Evolutionary conservation across 2,888 invertebrate genomes (phyloP), one percentile per base, ranked within the genome.

Genomic region (Drosophila bunnanda): DNA sequence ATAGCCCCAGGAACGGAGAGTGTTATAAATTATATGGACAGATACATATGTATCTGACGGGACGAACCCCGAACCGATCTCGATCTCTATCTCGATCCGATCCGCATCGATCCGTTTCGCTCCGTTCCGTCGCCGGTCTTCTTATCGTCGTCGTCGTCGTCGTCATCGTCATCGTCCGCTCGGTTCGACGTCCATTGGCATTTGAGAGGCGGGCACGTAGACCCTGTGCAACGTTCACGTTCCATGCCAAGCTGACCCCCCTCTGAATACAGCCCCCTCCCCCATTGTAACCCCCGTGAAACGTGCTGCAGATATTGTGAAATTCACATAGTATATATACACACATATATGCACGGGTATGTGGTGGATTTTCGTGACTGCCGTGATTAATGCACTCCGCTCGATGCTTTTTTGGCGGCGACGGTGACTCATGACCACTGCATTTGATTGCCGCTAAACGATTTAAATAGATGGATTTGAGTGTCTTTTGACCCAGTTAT

Each of bases 371-470:
- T 55, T 68, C 46, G 54, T 70, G 71, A 73, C 64, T 66, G 60
- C 50, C 48, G 73, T 85, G 85, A 81, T 81, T 85, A 81, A 82
- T 83, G 76, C 79, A 73, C 58, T 76, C 53, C 39, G 57, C 56
- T 67, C 54, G 61, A n/a, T 62, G 70, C 36, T 56, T 66, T 54
- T 54, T 54, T 44, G 46, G 58, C 38, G 34, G 65, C 20, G 54
- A 56, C 67, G 48, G 32, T 50, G 50, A 71, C 65, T 75, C 55
- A 54, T 67, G 48, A 48, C 73, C 70, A 68, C 48, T 76, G 66
- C 75, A 72, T 82, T 80, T 74, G 80, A 82, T 85, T 85, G 80
- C 78, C 78, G 75, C 76, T 82, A 85, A 82, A 78, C 80, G 80
- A 80, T 82, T 79, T 77, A 74, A 85, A 80, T 82, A 77, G 78